phyloP scores from a whole-genome alignment of 2,113 vertebrate species.

The Genyomyrus donnyi region DNA sequence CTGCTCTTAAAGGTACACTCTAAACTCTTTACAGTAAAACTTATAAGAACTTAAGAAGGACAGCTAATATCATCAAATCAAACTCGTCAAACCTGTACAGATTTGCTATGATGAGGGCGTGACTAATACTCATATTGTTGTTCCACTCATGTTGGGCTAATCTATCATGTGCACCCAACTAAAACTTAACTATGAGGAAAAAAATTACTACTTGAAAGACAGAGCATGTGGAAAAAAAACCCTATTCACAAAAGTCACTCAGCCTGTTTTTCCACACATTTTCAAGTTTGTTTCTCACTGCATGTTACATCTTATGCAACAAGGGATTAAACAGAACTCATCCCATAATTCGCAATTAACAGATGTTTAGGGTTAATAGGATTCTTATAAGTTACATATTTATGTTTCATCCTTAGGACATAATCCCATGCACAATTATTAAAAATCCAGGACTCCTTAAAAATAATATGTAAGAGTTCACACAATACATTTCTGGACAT shows the following conservation, averaged over 20 bases:
- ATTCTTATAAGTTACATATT: conserved; percentile 1
- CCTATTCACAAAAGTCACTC: neutral
- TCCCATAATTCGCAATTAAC: neutral
- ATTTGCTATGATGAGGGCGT: neutral
- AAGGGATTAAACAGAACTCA: neutral
- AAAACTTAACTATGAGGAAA: neutral
- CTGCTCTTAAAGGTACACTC: neutral
- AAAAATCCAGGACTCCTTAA: neutral
- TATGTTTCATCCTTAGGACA: neutral
- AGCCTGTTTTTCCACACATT: neutral
- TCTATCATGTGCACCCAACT: neutral
- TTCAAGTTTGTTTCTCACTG: neutral
- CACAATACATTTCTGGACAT: neutral
- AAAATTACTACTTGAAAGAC: neutral
- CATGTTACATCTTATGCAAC: neutral
- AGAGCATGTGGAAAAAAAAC: neutral
- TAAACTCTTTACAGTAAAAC: neutral
- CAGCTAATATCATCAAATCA: neutral
- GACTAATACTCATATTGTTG: neutral
- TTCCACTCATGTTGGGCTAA: neutral
- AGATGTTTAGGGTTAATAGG: neutral
- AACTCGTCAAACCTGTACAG: conserved; percentile 23
- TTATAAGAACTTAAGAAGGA: neutral
- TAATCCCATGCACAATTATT: neutral
- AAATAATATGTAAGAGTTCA: neutral